Evolutionary conservation across 2,113 vertebrate genomes (phyloP), one percentile per base, ranked within the genome.

Genomic region (Silurus glanis): DNA sequence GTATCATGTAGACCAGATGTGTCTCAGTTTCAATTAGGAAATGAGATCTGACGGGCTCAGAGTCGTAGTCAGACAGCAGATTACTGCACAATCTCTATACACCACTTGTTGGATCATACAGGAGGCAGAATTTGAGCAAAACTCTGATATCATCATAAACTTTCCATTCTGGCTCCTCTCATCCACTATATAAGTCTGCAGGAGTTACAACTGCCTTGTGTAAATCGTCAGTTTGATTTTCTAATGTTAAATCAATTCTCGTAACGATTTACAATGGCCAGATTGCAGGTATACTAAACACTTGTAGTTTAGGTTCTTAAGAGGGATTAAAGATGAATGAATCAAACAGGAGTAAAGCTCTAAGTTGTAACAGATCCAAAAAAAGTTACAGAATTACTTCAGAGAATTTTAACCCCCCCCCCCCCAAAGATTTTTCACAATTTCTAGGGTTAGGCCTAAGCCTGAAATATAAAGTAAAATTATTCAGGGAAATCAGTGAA

Each of bases 11-110:
- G 90, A 90, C 93, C 93, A 93, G 94, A 91, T 93, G 93, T 91
- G 92, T 94, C 91, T 94, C 93, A 92, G 91, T 95, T 93, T 93
- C 93, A 94, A 93, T 95, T 93, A 95, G 88, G 91, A 94, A 94
- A 95, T 93, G 92, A 91, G 87, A 94, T 87, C 91, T 92, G 94
- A 95, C 94, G 94, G 93, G 90, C 82, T 79, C 75, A 89, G 84
- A 85, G 85, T 56, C 45, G 49, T 86, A 87, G 81, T 85, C 86
- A 37, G 83, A 93, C 88, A 28, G 49, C 74, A 51, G 66, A 7
- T 28, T 74, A 69, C 64, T 69, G 86, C 80, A 86, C 85, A 87
- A 88, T 89, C 90, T 88, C 87, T n/a, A 47, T 67, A 86, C 17
- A 85, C 83, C 87, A 84, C 87, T 84, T 91, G 91, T 86, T 87